Conservation (phyloP, 1,140 invertebrate genomes). For the Coenobita brevimanus region DNA sequence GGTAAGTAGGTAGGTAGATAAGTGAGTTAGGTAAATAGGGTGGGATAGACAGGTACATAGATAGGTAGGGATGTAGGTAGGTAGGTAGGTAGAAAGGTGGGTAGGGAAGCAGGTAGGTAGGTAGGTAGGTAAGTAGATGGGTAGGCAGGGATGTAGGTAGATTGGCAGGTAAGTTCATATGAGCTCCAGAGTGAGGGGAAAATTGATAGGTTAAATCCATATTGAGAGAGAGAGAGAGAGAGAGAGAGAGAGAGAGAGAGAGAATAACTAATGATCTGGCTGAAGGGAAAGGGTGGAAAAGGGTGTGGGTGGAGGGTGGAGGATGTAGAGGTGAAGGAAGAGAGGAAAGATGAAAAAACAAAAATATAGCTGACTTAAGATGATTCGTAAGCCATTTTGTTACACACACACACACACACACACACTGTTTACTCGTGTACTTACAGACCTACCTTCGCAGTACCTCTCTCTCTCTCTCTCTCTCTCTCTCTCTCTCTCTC, state of each 20-base stretch:
- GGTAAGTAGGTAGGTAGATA: not conserved
- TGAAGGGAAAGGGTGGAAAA: not conserved
- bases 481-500: not conserved
- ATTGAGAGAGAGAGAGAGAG: not conserved
- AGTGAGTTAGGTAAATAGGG: not conserved
- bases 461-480: no score
- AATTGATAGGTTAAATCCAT: not conserved
- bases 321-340: not conserved
- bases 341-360: not conserved
- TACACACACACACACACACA: no score
- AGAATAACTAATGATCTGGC: not conserved
- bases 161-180: not conserved
- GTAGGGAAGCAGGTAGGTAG: not conserved
- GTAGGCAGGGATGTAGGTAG: not conserved
- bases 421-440: no score
- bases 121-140: not conserved
- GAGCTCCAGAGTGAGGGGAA: not conserved
- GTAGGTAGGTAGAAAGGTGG: conserved; percentile 4
- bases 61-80: conserved; percentile 2
- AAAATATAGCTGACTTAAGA: no score
- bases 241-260: not conserved
- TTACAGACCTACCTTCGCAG: no score
- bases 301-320: not conserved
- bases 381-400: no score
- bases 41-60: not conserved